These are phyloP conservation scores for Andricus grossulariae DNA, from an alignment of 1,140 invertebrate species.

Conservation along the genomic window DNA sequence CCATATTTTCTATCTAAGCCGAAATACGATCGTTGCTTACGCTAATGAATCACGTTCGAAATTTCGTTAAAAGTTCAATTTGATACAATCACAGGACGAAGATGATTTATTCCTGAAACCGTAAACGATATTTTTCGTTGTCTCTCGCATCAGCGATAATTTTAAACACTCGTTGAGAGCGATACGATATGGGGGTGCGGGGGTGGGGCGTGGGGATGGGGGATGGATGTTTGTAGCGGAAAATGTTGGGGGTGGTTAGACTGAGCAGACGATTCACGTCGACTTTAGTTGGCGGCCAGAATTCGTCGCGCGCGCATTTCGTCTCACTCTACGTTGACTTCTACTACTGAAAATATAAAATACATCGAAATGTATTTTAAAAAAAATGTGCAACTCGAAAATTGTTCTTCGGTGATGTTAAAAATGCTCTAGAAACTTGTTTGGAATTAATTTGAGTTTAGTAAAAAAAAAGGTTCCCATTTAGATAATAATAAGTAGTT, in stretches of 20 bases:
- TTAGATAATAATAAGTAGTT: no score
- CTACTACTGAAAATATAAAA: not conserved
- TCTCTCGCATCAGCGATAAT: not conserved
- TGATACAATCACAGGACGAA: not conserved
- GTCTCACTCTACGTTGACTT: conserved; percentile 16
- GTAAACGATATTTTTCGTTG: conserved; percentile 11
- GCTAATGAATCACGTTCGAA: not conserved
- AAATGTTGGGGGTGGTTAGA: conserved; percentile 22
- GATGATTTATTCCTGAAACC: not conserved
- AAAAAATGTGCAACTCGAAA: not conserved
- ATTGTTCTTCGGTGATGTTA: not conserved
- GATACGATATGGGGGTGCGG: no score
- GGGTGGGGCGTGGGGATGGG: not conserved
- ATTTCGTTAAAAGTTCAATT: conserved; percentile 22
- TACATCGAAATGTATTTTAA: not conserved
- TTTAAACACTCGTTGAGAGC: not conserved
- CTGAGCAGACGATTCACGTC: conserved; percentile 25
- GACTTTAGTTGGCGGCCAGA: conserved; percentile 29
- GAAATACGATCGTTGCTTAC: conserved; percentile 17
- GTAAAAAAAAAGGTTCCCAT: no score
- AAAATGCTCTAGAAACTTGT: not conserved
- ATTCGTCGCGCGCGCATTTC: conserved; percentile 30
- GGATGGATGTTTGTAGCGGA: not conserved
- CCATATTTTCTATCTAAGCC: not conserved
- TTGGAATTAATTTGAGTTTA: no score